These are phyloP conservation scores for Mimumesa dahlbomi DNA, from an alignment of 2,888 invertebrate genomes.

Conservation along the genomic window DNA sequence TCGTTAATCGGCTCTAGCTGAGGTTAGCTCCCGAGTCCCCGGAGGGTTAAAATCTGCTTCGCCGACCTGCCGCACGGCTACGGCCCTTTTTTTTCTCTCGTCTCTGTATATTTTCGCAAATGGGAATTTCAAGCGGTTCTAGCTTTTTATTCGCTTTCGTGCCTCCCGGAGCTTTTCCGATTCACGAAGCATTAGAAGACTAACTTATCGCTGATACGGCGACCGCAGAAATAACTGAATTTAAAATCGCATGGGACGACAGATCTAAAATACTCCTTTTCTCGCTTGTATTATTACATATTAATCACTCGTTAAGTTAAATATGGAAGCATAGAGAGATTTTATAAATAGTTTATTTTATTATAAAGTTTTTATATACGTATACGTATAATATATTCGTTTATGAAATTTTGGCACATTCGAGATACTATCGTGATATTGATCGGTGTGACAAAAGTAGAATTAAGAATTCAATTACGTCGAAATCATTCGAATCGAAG, in stretches of 20 bases:
- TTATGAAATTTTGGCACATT: too few relatives aligned
- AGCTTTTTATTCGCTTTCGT: constrained; percentile 32
- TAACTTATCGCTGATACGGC: constrained; percentile 29
- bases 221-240: constrained; percentile 12
- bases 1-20: constrained; percentile 66
- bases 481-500: constrained; percentile 3
- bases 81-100: constrained; percentile 11
- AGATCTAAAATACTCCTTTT: not conserved
- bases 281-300: not conserved
- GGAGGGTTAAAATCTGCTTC: constrained; percentile 60
- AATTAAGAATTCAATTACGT: constrained; percentile 21
- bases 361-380: too few relatives aligned
- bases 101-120: constrained; percentile 50
- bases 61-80: constrained; percentile 16
- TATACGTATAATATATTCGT: too few relatives aligned
- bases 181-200: constrained; percentile 38
- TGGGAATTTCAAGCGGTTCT: constrained; percentile 43
- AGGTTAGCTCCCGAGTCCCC: constrained; percentile 48
- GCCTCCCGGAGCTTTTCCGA: constrained; percentile 30
- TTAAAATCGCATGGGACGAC: not conserved
- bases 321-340: not conserved
- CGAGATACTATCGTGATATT: not conserved
- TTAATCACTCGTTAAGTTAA: not conserved
- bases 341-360: too few relatives aligned
- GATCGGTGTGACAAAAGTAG: constrained; percentile 7